Conservation (phyloP, 37 sponge, comb jelly and placozoan species). For the Beroe forskalii region DNA sequence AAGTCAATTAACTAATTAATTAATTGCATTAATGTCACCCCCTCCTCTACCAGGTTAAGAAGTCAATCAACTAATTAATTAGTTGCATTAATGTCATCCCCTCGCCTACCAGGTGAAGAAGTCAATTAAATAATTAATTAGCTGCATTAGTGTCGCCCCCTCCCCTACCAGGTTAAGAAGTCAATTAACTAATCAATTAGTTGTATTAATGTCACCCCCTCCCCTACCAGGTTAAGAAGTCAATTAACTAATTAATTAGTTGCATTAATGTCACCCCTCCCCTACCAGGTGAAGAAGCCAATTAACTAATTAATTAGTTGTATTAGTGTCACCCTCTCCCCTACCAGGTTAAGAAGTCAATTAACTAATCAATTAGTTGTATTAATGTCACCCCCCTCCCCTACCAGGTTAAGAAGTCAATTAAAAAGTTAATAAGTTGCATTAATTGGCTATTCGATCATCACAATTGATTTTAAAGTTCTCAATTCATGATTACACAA, state of each 20-base stretch:
- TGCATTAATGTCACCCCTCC: not conserved
- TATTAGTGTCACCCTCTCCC: not conserved
- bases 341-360: conserved; percentile 7
- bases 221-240: not conserved
- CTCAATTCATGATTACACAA: no score
- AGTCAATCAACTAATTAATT: not conserved
- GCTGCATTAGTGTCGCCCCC: not conserved
- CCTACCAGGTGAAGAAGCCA: not conserved
- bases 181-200: not conserved
- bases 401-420: conserved; percentile 7
- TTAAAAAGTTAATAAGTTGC: not conserved
- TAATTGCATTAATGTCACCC: not conserved
- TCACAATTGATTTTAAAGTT: no score
- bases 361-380: not conserved
- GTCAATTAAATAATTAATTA: not conserved
- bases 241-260: no score
- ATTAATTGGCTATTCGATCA: no score
- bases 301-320: no score
- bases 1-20: not conserved
- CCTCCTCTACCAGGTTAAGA: conserved; percentile 9
- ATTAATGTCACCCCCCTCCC: not conserved
- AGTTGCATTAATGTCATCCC: not conserved
- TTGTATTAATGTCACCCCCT: not conserved
- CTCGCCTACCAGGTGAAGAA: not conserved
- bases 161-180: not conserved